Percentiles rank a stretch among this genome's conserved stretches.
Conservation (phyloP, 30 jellyfish, hydroid and myxozoan genomes). For the Calvadosia cruxmelitensis region DNA sequence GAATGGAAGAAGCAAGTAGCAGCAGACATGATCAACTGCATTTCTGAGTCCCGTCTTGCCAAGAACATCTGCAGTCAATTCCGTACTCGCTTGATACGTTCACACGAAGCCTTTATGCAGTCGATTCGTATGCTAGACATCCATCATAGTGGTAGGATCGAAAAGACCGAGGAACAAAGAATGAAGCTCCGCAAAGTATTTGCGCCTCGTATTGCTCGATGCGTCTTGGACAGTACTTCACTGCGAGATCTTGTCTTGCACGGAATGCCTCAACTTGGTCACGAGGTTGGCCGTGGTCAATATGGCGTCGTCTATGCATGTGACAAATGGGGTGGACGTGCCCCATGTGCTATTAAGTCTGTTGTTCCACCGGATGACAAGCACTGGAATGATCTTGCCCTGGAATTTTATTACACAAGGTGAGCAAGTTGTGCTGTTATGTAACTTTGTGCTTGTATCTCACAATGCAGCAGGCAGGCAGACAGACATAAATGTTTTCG, state of each 20-base stretch:
- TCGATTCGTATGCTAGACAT: conserved; percentile 72
- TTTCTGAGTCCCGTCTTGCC: conserved; percentile 90
- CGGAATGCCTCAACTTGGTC: conserved; percentile 98
- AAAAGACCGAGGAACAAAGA: conserved; percentile 88
- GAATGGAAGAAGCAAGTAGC: conserved; percentile 92
- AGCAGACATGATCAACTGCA: conserved; percentile 81
- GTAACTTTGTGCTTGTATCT: too few relatives aligned
- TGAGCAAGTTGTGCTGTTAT: conserved; percentile 3
- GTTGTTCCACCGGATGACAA: conserved; percentile 99
- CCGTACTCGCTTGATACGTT: conserved; percentile 76
- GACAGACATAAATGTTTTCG: too few relatives aligned
- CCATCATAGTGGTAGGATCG: conserved; percentile 90
- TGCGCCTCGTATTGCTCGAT: conserved; percentile 98
- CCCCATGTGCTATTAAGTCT: conserved; percentile 96
- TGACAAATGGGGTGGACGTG: conserved; percentile 98
- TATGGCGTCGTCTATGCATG: conserved; percentile 99
- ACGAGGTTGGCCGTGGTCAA: conserved; percentile 97
- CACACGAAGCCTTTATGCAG: conserved; percentile 86
- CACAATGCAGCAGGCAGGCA: too few relatives aligned
- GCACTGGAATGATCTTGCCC: conserved; percentile 96
- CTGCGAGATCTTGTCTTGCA: conserved; percentile 81
- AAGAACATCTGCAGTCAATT: conserved; percentile 88
- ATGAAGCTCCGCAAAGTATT: conserved; percentile 78
- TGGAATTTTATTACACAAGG: conserved; percentile 95
- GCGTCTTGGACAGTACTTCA: conserved; percentile 96